Evolutionary conservation across 2,113 vertebrate species (phyloP).

Genomic region (Actinemys pallida): DNA sequence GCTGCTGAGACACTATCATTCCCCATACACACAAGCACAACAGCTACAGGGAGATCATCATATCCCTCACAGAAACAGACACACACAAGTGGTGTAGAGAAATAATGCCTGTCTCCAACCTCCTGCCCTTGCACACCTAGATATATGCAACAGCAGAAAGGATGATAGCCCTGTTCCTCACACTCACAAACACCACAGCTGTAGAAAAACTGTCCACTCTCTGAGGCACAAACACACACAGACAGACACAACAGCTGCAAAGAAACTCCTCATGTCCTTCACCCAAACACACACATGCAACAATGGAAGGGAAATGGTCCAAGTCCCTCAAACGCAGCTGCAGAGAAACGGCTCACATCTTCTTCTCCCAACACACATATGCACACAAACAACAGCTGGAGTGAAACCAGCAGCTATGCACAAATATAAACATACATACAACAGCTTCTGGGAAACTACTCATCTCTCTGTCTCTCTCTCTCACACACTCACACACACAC

Average conservation of each 20-base stretch:
- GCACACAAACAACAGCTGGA: not conserved
- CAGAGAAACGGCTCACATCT: not conserved
- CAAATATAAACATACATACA: not conserved
- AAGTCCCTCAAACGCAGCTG: not conserved
- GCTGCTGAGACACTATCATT: not conserved
- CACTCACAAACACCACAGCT: not conserved
- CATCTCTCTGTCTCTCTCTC: not conserved
- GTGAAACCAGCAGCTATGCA: not conserved
- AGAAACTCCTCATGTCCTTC: conserved; percentile 6
- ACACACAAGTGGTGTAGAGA: not conserved
- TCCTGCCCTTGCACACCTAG: not conserved
- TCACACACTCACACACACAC: not conserved
- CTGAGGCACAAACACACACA: accelerated
- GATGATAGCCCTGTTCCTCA: accelerated
- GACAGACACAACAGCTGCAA: conserved; percentile 28
- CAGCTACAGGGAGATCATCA: not conserved
- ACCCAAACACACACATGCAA: accelerated
- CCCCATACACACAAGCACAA: not conserved
- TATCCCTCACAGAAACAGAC: not conserved
- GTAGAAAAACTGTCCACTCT: not conserved
- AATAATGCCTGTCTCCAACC: not conserved
- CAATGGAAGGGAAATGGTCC: not conserved
- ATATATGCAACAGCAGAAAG: not conserved
- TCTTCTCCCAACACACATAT: not conserved
- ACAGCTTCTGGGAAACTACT: not conserved